Base-by-base conservation (phyloP, 2,888 invertebrate species). In the Argynnis bischoffii region DNA sequence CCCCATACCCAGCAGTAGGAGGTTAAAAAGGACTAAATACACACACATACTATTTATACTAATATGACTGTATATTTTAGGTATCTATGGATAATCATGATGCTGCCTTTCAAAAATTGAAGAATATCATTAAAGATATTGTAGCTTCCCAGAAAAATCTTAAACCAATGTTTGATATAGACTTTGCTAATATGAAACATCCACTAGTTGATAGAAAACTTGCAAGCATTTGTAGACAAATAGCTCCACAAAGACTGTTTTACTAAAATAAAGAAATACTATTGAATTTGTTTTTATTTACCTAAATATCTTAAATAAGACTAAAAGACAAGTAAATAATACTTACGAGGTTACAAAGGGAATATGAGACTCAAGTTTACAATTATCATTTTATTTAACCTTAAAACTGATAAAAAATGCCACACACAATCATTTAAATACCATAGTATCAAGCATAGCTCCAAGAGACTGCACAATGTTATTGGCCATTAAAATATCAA, bases 381-480 rank as follows among this genome's bases (percentile, higher is more conserved):
- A 71, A 69, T 56, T 66, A 67, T 69, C 50, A 63, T 64, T 69
- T 66, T 80, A 83, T 81, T 74, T 66, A 48, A 55, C 60, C 66
- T 66, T 66, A 66, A 66, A 26, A 60, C 48, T 72, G 51, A 61
- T 66, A 60, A 55, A 46, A 82, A 83, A 79, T 69, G 74, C 78
- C 75, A 79, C 75, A 75, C 63, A 70, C 67, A 79, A 88, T 92
- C 88, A 93, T 89, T 93, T 92, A 79, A 93, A 93, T 72, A 93
- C 92, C 92, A 93, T 91, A 54, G 92, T 92, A 87, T 99, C 98
- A 64, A 99, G 94, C 98, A 98, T 98, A 48, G 99, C 98, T 77
- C 99, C 99, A 83, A 99, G 94, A 92, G 98, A 98, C 93, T 99
- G 99, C 67, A 99, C 98, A 88, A 99, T 99, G 89, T 99, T 99